phyloP scores from a whole-genome alignment of 2,797 vertebrate species.

The Fratercula arctica region DNA sequence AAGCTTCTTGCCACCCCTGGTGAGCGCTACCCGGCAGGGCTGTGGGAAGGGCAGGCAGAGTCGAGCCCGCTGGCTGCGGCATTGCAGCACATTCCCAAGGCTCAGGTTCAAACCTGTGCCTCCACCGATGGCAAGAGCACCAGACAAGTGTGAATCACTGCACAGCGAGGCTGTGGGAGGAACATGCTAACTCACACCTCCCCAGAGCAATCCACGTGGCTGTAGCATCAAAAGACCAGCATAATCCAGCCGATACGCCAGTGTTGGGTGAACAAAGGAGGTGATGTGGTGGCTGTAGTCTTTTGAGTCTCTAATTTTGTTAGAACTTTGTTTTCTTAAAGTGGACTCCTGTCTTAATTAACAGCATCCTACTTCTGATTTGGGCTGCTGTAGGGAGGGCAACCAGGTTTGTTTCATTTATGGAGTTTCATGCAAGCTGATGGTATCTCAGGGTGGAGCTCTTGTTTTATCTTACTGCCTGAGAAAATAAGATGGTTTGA shows the following conservation, averaged over 20 bases:
- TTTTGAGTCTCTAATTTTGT: not conserved
- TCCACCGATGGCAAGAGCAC: not conserved
- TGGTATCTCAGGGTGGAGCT: not conserved
- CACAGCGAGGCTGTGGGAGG: not conserved
- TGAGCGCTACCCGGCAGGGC: not conserved
- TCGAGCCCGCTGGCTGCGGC: not conserved
- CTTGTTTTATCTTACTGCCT: not conserved
- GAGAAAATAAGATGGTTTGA: not conserved
- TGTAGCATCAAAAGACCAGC: not conserved
- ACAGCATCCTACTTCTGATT: not conserved
- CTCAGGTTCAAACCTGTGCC: not conserved
- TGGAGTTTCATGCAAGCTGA: not conserved
- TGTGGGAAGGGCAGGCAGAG: not conserved
- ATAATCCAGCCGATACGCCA: fast-evolving
- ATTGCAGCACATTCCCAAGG: not conserved
- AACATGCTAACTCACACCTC: not conserved
- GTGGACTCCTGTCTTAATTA: not conserved
- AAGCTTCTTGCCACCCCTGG: not conserved
- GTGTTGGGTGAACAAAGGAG: not conserved
- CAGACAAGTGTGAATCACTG: not conserved
- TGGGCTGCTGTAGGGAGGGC: not conserved
- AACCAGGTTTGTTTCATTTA: not conserved
- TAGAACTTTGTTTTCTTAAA: not conserved
- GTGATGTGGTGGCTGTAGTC: fast-evolving
- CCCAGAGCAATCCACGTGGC: fast-evolving